These are phyloP conservation scores for Entelurus aequoreus DNA, from an alignment of 2,113 vertebrate species.

Conservation along the genomic window DNA sequence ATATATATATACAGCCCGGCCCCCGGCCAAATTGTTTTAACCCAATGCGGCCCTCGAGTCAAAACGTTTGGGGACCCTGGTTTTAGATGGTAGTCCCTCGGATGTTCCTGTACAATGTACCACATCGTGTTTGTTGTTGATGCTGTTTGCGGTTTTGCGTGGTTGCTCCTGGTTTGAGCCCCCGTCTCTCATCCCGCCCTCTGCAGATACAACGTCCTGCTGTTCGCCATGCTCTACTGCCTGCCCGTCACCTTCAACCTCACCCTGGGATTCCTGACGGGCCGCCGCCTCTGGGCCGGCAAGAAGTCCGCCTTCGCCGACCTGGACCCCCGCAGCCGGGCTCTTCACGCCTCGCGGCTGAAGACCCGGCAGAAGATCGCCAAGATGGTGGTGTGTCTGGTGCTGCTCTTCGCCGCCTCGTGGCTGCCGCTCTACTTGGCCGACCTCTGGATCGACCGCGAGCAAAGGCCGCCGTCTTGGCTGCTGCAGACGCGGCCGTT, in stretches of 20 bases:
- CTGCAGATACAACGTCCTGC: slow-evolving; percentile 78
- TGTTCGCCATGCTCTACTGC: slow-evolving; percentile 88
- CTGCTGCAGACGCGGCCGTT: slow-evolving; percentile 83
- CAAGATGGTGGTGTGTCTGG: slow-evolving; percentile 86
- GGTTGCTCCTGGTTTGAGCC: too few relatives aligned
- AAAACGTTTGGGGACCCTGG: too few relatives aligned
- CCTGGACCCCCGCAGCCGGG: slow-evolving; percentile 71
- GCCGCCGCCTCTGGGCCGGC: slow-evolving; percentile 77
- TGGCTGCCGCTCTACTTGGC: slow-evolving; percentile 86
- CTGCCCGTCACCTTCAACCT: slow-evolving; percentile 87
- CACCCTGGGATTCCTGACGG: slow-evolving; percentile 83
- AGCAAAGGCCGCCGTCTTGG: slow-evolving; percentile 76
- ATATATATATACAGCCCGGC: too few relatives aligned
- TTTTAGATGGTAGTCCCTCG: too few relatives aligned
- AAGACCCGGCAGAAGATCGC: slow-evolving; percentile 85
- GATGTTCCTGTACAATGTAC: too few relatives aligned
- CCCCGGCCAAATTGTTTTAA: too few relatives aligned
- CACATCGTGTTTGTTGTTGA: too few relatives aligned
- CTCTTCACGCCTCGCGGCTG: slow-evolving; percentile 77
- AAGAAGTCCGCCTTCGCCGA: slow-evolving; percentile 66
- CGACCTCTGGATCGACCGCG: slow-evolving; percentile 86
- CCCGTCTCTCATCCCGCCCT: background rate
- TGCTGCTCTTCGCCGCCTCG: slow-evolving; percentile 82
- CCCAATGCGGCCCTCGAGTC: too few relatives aligned
- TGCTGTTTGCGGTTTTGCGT: too few relatives aligned